Evolutionary conservation across 35 echinoderm and acorn worm species (phyloP).

Genomic region (Patiria miniata): DNA sequence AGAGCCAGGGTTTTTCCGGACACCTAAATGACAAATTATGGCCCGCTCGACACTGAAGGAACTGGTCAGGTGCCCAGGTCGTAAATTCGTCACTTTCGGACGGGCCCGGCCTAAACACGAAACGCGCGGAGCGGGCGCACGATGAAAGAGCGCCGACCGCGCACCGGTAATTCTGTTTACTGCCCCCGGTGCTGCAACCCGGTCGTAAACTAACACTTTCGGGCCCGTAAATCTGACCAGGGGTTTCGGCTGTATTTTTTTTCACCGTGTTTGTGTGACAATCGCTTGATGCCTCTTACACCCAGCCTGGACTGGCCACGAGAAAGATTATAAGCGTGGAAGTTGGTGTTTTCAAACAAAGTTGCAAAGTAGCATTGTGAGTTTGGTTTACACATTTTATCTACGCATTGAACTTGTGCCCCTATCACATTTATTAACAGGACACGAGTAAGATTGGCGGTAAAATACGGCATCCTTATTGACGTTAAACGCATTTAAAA

Average conservation of each 20-base stretch:
- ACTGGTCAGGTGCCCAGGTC: not conserved
- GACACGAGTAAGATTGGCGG: too few relatives aligned
- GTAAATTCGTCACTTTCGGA: constrained; percentile 15
- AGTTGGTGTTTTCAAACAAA: too few relatives aligned
- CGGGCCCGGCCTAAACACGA: not conserved
- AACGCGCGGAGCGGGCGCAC: not conserved
- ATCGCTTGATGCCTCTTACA: too few relatives aligned
- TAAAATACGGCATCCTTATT: too few relatives aligned
- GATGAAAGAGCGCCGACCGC: constrained; percentile 11
- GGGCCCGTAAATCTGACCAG: not conserved
- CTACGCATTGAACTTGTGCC: too few relatives aligned
- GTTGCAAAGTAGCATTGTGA: too few relatives aligned
- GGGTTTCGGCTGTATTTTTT: not conserved
- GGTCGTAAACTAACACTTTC: constrained; percentile 25
- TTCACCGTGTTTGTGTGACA: not conserved
- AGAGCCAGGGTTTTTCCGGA: too few relatives aligned
- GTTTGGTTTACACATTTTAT: too few relatives aligned
- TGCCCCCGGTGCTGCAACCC: constrained; percentile 22
- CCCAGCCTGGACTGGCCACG: too few relatives aligned
- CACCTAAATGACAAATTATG: not conserved
- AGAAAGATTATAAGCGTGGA: too few relatives aligned
- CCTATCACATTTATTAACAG: too few relatives aligned
- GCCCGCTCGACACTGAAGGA: not conserved
- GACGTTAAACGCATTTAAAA: too few relatives aligned
- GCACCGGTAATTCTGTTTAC: constrained; percentile 30